A percentile compares a stretch with the other conserved stretches of the same genome.
Evolutionary conservation across 2,113 vertebrate genomes (phyloP).

Genomic region (Daubentonia madagascariensis): DNA sequence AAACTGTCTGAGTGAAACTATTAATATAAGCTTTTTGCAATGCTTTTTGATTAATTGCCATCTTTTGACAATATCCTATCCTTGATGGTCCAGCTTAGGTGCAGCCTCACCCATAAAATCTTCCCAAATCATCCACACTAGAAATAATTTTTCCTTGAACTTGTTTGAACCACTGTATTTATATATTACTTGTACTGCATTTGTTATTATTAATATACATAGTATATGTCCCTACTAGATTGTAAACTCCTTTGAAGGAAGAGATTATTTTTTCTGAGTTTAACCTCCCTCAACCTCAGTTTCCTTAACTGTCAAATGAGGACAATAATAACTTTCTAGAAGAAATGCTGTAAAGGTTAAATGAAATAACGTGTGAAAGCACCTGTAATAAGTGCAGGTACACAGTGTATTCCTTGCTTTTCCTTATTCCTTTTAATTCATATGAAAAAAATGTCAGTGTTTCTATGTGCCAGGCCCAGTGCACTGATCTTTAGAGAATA

Average conservation of each 20-base stretch:
- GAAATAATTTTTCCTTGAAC: background rate
- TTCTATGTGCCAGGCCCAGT: background rate
- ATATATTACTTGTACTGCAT: background rate
- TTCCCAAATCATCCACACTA: background rate
- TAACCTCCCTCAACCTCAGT: background rate
- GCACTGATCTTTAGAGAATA: background rate
- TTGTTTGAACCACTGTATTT: background rate
- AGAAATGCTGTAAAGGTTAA: background rate
- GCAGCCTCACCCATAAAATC: background rate
- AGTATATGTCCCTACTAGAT: background rate
- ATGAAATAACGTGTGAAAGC: background rate
- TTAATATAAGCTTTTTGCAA: background rate
- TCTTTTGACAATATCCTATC: background rate
- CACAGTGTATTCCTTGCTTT: background rate
- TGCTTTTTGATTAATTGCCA: background rate
- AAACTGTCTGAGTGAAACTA: background rate
- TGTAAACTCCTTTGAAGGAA: background rate
- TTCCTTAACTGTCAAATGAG: background rate
- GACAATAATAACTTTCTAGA: background rate
- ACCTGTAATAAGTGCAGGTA: background rate
- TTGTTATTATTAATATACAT: background rate
- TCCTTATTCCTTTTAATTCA: background rate
- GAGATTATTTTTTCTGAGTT: background rate
- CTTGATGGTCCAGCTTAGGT: background rate
- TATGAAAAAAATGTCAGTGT: background rate